A percentile compares a stretch with the other conserved stretches of the same genome.
These are phyloP conservation scores for Torymus texanus DNA, from an alignment of 2,888 invertebrate genomes.

Conservation along the genomic window DNA sequence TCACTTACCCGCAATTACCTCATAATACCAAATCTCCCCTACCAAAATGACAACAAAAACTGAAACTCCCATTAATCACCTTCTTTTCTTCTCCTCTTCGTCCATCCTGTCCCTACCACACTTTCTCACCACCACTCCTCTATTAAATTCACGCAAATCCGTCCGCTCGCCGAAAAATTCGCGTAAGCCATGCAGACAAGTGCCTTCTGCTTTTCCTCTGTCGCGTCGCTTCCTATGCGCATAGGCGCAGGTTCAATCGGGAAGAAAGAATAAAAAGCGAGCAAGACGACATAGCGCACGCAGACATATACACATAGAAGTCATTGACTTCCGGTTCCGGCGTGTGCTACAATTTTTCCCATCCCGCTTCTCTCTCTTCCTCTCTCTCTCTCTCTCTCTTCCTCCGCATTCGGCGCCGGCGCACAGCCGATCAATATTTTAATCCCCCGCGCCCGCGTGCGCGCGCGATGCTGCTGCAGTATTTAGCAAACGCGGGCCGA, in stretches of 20 bases:
- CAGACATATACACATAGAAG: slow-evolving; percentile 49
- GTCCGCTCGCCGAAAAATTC: too few relatives aligned
- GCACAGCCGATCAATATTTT: slow-evolving; percentile 73
- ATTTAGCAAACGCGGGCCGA: slow-evolving; percentile 64
- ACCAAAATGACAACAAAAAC: too few relatives aligned
- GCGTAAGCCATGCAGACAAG: slow-evolving; percentile 38
- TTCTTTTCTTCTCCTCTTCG: too few relatives aligned
- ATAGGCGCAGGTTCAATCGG: slow-evolving; percentile 34
- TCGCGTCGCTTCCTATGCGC: too few relatives aligned
- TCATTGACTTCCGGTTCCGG: slow-evolving; percentile 61
- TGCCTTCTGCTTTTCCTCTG: slow-evolving; percentile 11
- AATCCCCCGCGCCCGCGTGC: slow-evolving; percentile 68
- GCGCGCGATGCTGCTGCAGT: slow-evolving; percentile 68
- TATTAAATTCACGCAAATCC: too few relatives aligned
- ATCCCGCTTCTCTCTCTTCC: too few relatives aligned
- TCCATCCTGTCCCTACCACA: too few relatives aligned
- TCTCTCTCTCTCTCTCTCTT: slow-evolving; percentile 49
- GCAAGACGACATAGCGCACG: too few relatives aligned
- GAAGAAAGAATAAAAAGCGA: slow-evolving; percentile 31
- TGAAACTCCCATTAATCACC: too few relatives aligned
- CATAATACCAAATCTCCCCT: background rate
- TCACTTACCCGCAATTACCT: background rate
- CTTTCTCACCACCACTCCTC: too few relatives aligned
- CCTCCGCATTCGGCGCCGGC: slow-evolving; percentile 59
- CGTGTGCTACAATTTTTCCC: slow-evolving; percentile 54